Percentiles rank a stretch among this genome's conserved stretches.
phyloP scores from a whole-genome alignment of 2,797 vertebrate genomes.

The Cossypha heuglini region DNA sequence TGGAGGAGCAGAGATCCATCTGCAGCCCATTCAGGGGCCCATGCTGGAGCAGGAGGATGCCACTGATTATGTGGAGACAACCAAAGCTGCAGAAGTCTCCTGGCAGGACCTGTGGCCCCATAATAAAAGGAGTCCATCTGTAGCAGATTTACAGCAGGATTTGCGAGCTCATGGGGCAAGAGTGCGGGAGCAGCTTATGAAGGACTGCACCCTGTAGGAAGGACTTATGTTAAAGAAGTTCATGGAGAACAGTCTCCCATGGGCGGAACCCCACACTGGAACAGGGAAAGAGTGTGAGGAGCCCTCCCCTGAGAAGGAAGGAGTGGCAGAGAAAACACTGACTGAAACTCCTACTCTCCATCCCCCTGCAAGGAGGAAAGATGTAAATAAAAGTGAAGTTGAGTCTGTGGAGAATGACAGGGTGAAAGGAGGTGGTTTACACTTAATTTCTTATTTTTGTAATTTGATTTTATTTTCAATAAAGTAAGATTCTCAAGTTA shows the following conservation, averaged over 20 bases:
- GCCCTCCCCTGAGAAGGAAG: accelerated
- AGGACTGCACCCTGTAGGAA: not conserved
- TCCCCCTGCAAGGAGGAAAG: not conserved
- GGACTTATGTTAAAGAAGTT: not conserved
- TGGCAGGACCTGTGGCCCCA: not conserved
- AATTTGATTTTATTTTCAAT: not conserved
- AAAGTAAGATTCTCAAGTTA: not conserved
- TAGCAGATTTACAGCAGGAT: not conserved
- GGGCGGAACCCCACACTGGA: accelerated
- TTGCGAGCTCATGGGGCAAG: accelerated
- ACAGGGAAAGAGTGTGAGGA: not conserved
- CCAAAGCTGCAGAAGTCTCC: not conserved
- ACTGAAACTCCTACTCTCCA: accelerated
- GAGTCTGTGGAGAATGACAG: not conserved
- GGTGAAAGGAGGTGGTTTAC: not conserved
- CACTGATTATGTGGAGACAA: accelerated
- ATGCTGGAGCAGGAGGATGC: not conserved
- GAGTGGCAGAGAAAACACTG: not conserved
- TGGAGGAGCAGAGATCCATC: not conserved
- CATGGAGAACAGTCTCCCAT: not conserved
- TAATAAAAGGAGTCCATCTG: not conserved
- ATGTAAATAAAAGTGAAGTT: not conserved
- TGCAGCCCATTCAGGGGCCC: accelerated
- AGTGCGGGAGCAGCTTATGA: accelerated
- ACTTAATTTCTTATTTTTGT: not conserved